phyloP scores from a whole-genome alignment of 1,140 invertebrate genomes.

The Trachymyrmex septentrionalis region DNA sequence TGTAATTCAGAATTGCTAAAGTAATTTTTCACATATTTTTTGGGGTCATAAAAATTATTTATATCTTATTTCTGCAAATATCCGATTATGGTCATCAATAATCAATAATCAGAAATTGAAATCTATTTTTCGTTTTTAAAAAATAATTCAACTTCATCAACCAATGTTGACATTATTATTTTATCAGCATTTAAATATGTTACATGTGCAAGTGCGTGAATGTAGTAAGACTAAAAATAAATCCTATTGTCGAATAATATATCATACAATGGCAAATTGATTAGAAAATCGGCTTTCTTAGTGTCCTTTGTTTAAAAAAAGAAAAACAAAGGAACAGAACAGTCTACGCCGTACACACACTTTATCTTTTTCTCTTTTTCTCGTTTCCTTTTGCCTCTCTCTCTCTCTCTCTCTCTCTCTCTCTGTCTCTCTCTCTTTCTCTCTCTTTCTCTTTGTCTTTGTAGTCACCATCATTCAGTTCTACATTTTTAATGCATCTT shows the following conservation, averaged over 20 bases:
- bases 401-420: not conserved
- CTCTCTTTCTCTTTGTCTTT: slow-evolving; percentile 5
- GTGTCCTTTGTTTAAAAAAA: slow-evolving; percentile 62
- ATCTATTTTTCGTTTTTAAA: not conserved
- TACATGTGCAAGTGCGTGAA: not conserved
- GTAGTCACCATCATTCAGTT: not conserved
- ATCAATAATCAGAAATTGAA: slow-evolving; percentile 32
- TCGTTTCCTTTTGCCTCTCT: not conserved
- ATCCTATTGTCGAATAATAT: slow-evolving; percentile 31
- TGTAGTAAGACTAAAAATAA: slow-evolving; percentile 39
- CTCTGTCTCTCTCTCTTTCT: not conserved
- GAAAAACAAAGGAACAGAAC: slow-evolving; percentile 68
- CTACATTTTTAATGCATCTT: slow-evolving; percentile 33
- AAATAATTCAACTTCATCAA: slow-evolving; percentile 20
- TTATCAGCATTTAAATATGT: slow-evolving; percentile 17
- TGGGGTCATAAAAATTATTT: slow-evolving; percentile 26
- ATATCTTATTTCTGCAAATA: slow-evolving; percentile 37
- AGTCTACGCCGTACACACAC: slow-evolving; percentile 53
- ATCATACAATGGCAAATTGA: slow-evolving; percentile 8
- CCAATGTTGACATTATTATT: slow-evolving; percentile 13
- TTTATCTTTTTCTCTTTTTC: not conserved
- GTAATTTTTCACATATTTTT: slow-evolving; percentile 7
- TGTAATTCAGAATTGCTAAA: slow-evolving; percentile 32
- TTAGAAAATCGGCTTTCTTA: slow-evolving; percentile 29
- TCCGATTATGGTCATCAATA: not conserved